Percentiles rank a stretch among this genome's conserved stretches.
phyloP scores from a whole-genome alignment of 1,140 invertebrate genomes.

The Nymphalis io region DNA sequence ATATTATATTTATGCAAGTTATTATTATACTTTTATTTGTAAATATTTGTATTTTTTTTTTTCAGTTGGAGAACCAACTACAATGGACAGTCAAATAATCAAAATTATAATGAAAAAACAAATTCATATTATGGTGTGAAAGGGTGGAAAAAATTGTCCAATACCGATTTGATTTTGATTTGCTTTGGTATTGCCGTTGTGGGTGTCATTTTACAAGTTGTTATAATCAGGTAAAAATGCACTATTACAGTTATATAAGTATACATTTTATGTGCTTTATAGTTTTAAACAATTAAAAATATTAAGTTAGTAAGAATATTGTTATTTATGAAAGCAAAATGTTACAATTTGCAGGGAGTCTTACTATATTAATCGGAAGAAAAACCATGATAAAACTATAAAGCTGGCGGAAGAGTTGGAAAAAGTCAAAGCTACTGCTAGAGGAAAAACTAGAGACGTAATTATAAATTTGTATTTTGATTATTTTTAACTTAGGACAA shows the following conservation, averaged over 20 bases:
- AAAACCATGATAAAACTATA: conserved; percentile 72
- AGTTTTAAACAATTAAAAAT: no score
- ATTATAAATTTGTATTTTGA: conserved; percentile 10
- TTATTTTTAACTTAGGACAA: background rate
- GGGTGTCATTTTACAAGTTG: conserved; percentile 80
- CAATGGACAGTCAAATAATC: conserved; percentile 56
- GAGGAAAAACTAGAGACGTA: conserved; percentile 80
- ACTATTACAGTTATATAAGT: no score
- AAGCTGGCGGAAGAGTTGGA: conserved; percentile 75
- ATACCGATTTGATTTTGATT: conserved; percentile 80
- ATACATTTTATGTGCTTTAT: no score
- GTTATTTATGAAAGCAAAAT: no score
- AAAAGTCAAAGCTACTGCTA: conserved; percentile 71
- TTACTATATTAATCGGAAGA: conserved; percentile 67
- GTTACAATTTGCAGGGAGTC: conserved; percentile 70
- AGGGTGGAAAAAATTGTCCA: conserved; percentile 81
- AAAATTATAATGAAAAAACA: conserved; percentile 56
- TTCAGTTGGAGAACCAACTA: conserved; percentile 48
- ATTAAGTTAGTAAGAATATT: no score
- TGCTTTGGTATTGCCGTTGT: conserved; percentile 78
- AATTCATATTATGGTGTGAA: conserved; percentile 82
- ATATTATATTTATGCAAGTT: background rate
- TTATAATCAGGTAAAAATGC: conserved; percentile 79
- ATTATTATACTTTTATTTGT: background rate
- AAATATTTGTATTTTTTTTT: conserved; percentile 16